A percentile compares a stretch with the other conserved stretches of the same genome.
Conservation (phyloP, 2,888 invertebrate genomes). For the Trachelus troglodyta region DNA sequence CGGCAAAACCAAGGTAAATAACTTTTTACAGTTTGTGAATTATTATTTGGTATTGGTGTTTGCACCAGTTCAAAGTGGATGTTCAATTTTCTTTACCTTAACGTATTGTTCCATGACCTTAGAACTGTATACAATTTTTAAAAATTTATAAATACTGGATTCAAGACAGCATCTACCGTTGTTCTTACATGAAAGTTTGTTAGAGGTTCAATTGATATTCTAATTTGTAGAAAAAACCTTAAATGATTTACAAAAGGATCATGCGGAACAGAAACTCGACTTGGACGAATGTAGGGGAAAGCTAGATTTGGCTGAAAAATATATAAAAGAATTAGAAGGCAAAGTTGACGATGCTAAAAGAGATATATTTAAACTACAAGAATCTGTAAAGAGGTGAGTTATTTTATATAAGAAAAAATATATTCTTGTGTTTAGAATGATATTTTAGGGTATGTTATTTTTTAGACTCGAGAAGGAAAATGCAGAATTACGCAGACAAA, state of each 20-base stretch:
- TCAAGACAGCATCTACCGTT: neutral
- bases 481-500: constrained; percentile 75
- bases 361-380: constrained; percentile 75
- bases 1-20: constrained; percentile 73
- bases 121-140: neutral
- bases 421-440: neutral
- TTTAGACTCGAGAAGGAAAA: constrained; percentile 73
- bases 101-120: neutral
- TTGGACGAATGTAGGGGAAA: constrained; percentile 75
- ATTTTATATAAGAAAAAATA: neutral
- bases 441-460: constrained; percentile 1
- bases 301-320: constrained; percentile 72
- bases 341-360: constrained; percentile 73
- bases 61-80: constrained; percentile 15
- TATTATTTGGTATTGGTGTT: constrained; percentile 11
- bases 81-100: neutral
- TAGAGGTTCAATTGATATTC: neutral
- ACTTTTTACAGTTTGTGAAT: constrained; percentile 7
- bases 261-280: constrained; percentile 72
- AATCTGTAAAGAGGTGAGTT: constrained; percentile 70
- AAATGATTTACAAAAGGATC: constrained; percentile 68
- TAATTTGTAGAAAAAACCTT: constrained; percentile 71
- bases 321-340: constrained; percentile 73
- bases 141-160: neutral
- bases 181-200: neutral